These are phyloP conservation scores for Parauchenoglanis ngamensis DNA, from an alignment of 2,797 vertebrate genomes.

Conservation along the genomic window DNA sequence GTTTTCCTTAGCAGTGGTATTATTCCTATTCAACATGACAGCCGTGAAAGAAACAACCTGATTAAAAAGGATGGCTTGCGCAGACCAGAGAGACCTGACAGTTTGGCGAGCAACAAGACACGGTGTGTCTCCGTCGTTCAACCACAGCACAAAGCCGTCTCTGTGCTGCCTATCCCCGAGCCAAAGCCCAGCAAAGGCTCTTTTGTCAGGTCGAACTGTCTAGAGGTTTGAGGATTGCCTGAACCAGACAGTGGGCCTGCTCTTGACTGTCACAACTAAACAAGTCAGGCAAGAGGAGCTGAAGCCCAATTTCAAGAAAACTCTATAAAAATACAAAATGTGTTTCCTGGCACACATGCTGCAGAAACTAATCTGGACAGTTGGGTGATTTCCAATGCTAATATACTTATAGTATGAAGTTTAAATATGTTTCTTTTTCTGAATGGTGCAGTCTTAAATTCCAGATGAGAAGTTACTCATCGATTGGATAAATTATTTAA, in stretches of 20 bases:
- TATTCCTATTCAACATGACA: constrained; percentile 32
- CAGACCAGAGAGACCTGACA: constrained; percentile 42
- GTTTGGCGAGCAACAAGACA: constrained; percentile 47
- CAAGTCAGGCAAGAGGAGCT: constrained; percentile 36
- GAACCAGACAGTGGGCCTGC: constrained; percentile 49
- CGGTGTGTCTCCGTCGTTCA: constrained; percentile 43
- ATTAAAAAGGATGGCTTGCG: constrained; percentile 35
- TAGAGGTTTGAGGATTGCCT: constrained; percentile 53
- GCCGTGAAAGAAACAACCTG: constrained; percentile 14
- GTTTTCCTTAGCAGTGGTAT: not conserved
- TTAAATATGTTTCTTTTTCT: constrained; percentile 31
- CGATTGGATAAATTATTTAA: constrained; percentile 5
- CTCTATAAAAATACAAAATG: constrained; percentile 37
- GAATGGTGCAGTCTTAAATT: constrained; percentile 27
- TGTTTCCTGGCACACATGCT: constrained; percentile 34
- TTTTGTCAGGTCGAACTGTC: constrained; percentile 56
- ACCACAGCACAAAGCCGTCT: constrained; percentile 58
- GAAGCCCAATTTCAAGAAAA: constrained; percentile 35
- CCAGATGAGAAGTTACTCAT: constrained; percentile 15
- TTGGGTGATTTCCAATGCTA: constrained; percentile 28
- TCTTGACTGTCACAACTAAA: constrained; percentile 52
- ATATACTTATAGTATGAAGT: constrained; percentile 26
- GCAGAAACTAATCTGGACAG: constrained; percentile 33
- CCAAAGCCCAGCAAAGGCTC: constrained; percentile 51
- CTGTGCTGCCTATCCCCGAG: constrained; percentile 46